These are phyloP conservation scores for Octopus sinensis DNA, from an alignment of 1,140 invertebrate genomes.

Conservation along the genomic window DNA sequence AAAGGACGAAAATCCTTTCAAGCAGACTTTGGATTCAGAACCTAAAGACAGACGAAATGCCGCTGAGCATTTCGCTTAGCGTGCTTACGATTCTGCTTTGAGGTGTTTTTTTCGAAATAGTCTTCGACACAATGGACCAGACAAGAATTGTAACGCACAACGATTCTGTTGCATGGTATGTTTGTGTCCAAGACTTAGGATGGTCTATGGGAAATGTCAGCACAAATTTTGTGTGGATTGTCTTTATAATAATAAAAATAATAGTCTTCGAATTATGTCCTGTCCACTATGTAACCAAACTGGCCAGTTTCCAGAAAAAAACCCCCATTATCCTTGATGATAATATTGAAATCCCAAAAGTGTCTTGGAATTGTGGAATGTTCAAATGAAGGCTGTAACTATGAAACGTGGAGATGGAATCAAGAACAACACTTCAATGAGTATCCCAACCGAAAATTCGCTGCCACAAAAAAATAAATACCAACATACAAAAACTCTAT, in stretches of 20 bases:
- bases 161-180: conserved; percentile 39
- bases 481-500: not conserved
- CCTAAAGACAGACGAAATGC: no score
- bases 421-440: conserved; percentile 29
- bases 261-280: conserved; percentile 25
- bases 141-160: no score
- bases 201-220: conserved; percentile 38
- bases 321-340: conserved; percentile 36
- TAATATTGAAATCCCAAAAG: conserved; percentile 32
- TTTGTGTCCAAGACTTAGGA: conserved; percentile 31
- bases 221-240: conserved; percentile 38
- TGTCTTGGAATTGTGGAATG: conserved; percentile 33
- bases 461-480: not conserved
- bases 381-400: conserved; percentile 26
- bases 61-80: no score
- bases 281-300: conserved; percentile 35
- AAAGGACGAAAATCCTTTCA: no score
- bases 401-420: conserved; percentile 37
- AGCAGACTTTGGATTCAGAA: no score
- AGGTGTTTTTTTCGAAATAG: no score
- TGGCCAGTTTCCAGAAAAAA: conserved; percentile 28
- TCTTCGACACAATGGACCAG: no score
- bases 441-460: not conserved
- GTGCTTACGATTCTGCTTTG: no score
- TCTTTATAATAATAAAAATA: conserved; percentile 29